Evolutionary conservation across 2,888 invertebrate species (phyloP).

Genomic region (Drosophila birchii): DNA sequence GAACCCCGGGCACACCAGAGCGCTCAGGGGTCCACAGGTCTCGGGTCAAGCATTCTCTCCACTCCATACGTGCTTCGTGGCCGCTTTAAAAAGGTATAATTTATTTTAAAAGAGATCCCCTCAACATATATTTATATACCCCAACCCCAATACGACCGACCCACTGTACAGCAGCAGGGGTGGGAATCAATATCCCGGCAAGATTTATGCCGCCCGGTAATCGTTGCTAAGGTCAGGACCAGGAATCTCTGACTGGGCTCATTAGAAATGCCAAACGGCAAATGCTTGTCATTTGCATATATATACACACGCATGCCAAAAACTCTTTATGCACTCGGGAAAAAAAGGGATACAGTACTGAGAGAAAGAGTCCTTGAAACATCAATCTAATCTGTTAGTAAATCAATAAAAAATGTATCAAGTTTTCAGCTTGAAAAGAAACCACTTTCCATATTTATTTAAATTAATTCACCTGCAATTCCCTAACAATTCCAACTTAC

Average conservation of each 20-base stretch:
- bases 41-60: slow-evolving; percentile 36
- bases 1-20: slow-evolving; percentile 50
- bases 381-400: neutral
- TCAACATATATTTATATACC: slow-evolving; percentile 43
- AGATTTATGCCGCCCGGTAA: slow-evolving; percentile 77
- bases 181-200: slow-evolving; percentile 70
- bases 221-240: slow-evolving; percentile 68
- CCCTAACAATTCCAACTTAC: neutral
- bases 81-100: slow-evolving; percentile 78
- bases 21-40: slow-evolving; percentile 33
- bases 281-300: slow-evolving; percentile 77
- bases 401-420: neutral
- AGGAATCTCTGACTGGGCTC: slow-evolving; percentile 57
- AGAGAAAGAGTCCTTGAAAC: neutral
- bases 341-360: neutral
- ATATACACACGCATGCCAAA: slow-evolving; percentile 35
- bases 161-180: slow-evolving; percentile 18
- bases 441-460: neutral
- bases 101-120: slow-evolving; percentile 75
- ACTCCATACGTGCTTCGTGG: slow-evolving; percentile 57
- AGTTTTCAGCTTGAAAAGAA: neutral
- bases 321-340: slow-evolving; percentile 57
- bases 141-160: slow-evolving; percentile 1
- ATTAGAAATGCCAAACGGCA: slow-evolving; percentile 78
- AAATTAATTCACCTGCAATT: neutral